phyloP scores from a whole-genome alignment of 2,888 invertebrate genomes.

The Temnothorax ravouxi region DNA sequence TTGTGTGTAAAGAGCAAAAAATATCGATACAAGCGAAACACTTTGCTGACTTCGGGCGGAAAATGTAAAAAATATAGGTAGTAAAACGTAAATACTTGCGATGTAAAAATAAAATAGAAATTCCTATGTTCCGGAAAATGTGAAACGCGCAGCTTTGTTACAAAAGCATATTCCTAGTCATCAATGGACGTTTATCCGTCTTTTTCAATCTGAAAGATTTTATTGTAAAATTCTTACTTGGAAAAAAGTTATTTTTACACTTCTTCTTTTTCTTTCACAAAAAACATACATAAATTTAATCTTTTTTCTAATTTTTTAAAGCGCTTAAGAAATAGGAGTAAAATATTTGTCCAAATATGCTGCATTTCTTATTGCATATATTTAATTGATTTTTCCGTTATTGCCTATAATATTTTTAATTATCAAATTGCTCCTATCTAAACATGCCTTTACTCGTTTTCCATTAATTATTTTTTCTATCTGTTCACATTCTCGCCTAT shows the following conservation, averaged over 20 bases:
- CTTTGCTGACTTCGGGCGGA: conserved; percentile 13
- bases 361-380: too few species aligned
- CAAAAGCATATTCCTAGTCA: conserved; percentile 10
- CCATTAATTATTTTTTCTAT: too few species aligned
- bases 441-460: too few species aligned
- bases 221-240: conserved; percentile 13
- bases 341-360: too few species aligned
- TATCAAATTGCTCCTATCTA: too few species aligned
- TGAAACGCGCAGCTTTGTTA: conserved; percentile 13
- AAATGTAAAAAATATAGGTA: conserved; percentile 30
- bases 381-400: too few species aligned
- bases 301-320: too few species aligned
- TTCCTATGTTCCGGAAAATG: conserved; percentile 37
- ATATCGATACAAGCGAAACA: conserved; percentile 30
- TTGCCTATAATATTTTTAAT: too few species aligned
- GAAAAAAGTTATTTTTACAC: neutral
- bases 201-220: neutral
- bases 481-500: too few species aligned
- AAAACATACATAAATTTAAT: neutral
- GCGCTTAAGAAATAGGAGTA: too few species aligned
- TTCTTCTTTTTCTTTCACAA: neutral
- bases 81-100: neutral
- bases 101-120: conserved; percentile 36
- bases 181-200: neutral
- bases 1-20: conserved; percentile 24